Percentiles rank a stretch among this genome's conserved stretches.
phyloP scores from a whole-genome alignment of 2,888 invertebrate species.

The Sesamia inferens region DNA sequence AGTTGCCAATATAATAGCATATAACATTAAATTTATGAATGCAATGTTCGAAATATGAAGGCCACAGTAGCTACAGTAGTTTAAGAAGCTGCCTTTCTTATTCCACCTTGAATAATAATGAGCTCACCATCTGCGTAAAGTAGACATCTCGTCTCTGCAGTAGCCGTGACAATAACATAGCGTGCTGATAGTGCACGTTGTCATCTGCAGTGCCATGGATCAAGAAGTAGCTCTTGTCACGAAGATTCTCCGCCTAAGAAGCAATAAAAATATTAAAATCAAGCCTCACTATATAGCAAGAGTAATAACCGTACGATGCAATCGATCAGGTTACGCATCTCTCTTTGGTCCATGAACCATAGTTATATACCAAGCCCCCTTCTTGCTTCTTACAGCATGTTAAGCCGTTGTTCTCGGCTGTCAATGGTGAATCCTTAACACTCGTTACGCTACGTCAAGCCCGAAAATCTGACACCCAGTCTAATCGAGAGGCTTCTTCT shows the following conservation, averaged over 20 bases:
- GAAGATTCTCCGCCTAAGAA: constrained; percentile 80
- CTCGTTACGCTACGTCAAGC: too few species aligned
- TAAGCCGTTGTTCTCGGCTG: too few species aligned
- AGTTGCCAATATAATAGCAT: not conserved
- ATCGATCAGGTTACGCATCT: too few species aligned
- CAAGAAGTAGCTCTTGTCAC: constrained; percentile 95
- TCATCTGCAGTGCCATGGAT: constrained; percentile 98
- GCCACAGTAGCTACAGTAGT: not conserved
- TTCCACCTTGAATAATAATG: not conserved
- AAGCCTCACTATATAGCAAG: too few species aligned
- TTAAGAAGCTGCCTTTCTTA: not conserved
- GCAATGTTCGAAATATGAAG: not conserved
- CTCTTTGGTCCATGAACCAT: too few species aligned
- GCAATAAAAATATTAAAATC: not conserved
- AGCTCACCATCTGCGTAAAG: constrained; percentile 96
- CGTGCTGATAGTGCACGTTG: constrained; percentile 99
- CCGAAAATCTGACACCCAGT: too few species aligned
- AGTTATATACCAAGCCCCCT: too few species aligned
- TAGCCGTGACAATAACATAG: constrained; percentile 96
- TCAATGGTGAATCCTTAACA: too few species aligned
- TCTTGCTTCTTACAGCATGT: too few species aligned
- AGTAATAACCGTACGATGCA: too few species aligned
- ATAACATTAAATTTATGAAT: not conserved
- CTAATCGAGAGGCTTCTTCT: too few species aligned
- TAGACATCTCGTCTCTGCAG: constrained; percentile 96